Conservation (phyloP, 2,797 vertebrate genomes). For the Octomys mimax region DNA sequence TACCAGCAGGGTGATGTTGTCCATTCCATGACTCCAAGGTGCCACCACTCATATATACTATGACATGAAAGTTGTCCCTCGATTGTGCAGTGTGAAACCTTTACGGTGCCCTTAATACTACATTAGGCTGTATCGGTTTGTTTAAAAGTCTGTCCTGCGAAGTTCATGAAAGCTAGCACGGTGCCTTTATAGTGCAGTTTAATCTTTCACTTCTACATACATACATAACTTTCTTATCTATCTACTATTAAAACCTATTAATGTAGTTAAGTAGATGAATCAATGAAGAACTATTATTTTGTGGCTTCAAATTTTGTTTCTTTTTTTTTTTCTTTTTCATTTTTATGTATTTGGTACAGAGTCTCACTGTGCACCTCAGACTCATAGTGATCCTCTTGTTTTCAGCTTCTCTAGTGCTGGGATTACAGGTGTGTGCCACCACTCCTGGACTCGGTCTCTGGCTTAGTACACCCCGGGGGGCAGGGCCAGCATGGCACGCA, state of each 20-base stretch:
- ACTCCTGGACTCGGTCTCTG: too few species aligned
- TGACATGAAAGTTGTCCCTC: background rate
- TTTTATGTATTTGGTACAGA: too few species aligned
- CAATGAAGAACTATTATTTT: conserved; percentile 23
- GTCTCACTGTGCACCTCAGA: too few species aligned
- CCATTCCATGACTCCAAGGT: background rate
- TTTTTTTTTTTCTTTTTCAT: too few species aligned
- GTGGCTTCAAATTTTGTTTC: background rate
- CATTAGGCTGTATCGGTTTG: background rate
- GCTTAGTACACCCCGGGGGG: too few species aligned
- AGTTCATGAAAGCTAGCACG: background rate
- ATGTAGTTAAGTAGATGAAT: background rate
- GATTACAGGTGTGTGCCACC: too few species aligned
- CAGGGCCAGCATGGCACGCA: too few species aligned
- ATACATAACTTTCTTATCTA: background rate
- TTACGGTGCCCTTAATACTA: background rate
- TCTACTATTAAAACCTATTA: background rate
- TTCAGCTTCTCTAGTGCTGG: too few species aligned
- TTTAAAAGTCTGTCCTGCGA: background rate
- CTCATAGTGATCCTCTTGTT: too few species aligned
- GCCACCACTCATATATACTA: background rate
- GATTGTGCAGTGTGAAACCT: background rate
- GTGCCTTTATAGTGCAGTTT: background rate
- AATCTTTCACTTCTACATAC: background rate
- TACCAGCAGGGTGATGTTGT: background rate